A percentile compares a stretch with the other conserved stretches of the same genome.
Evolutionary conservation across 2,888 invertebrate genomes (phyloP).

Genomic region (Callyntrura guangdongensis): DNA sequence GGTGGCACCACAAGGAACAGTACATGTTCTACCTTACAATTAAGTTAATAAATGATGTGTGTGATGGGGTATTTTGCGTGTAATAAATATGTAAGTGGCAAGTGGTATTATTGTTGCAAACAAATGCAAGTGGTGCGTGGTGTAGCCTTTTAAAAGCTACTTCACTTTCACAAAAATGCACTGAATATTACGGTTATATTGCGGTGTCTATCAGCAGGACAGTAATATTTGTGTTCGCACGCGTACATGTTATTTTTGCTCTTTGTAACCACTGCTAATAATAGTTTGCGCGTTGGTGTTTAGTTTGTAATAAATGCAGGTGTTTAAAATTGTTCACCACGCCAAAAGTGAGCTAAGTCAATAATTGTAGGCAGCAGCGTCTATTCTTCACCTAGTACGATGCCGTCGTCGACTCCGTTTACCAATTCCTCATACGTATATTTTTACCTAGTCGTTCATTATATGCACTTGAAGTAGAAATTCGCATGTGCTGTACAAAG

Average conservation of each 20-base stretch:
- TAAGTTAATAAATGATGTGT: conserved; percentile 51
- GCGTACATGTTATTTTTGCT: too few species aligned
- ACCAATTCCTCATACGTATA: background rate
- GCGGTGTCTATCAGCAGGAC: too few species aligned
- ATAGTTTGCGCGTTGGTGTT: conserved; percentile 27
- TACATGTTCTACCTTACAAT: conserved; percentile 11
- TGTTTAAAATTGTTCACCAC: conserved; percentile 9
- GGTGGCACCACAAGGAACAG: conserved; percentile 20
- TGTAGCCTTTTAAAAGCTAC: conserved; percentile 26
- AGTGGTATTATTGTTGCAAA: conserved; percentile 32
- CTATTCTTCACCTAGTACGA: background rate
- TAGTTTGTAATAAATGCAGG: background rate
- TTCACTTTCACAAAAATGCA: conserved; percentile 68
- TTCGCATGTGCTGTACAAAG: background rate
- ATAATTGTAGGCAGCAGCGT: background rate
- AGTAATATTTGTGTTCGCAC: background rate
- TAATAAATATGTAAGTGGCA: conserved; percentile 25
- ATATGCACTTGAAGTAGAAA: conserved; percentile 35
- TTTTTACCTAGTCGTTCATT: background rate
- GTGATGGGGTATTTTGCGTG: background rate
- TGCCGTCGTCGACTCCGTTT: background rate
- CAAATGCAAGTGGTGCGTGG: conserved; percentile 15
- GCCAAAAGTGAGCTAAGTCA: background rate
- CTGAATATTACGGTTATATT: background rate
- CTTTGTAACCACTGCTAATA: conserved; percentile 10